Evolutionary conservation across 2,113 vertebrate species (phyloP).

Genomic region (Mastomys coucha): DNA sequence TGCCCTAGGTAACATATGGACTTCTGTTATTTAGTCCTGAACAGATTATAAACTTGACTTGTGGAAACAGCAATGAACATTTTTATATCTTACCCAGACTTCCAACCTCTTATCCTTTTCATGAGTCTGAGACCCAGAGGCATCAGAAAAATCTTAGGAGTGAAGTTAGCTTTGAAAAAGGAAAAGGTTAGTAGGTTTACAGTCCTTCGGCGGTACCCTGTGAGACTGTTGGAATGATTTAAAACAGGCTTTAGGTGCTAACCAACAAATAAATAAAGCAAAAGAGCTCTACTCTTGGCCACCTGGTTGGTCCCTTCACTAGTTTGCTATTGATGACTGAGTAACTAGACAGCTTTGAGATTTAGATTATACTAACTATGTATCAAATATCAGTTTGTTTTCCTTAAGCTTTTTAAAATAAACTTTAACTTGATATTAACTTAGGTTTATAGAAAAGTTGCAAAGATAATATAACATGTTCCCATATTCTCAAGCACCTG

Average conservation of each 20-base stretch:
- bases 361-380: neutral
- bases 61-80: conserved; percentile 20
- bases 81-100: conserved; percentile 60
- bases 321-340: neutral
- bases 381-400: conserved; percentile 40
- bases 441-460: conserved; percentile 44
- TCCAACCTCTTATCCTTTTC: neutral
- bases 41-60: conserved; percentile 33
- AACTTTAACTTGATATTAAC: conserved; percentile 52
- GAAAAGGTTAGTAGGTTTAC: neutral
- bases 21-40: neutral
- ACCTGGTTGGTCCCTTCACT: neutral
- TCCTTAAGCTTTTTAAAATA: neutral
- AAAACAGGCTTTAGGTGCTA: neutral
- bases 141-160: conserved; percentile 38
- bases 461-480: neutral
- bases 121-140: conserved; percentile 43
- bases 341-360: neutral
- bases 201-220: neutral
- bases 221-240: conserved; percentile 29
- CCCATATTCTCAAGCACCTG: neutral
- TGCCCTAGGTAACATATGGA: neutral
- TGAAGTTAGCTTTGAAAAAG: conserved; percentile 38
- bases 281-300: neutral
- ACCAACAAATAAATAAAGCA: neutral